phyloP scores from a whole-genome alignment of 2,888 invertebrate species.

The Dascillus cervinus region DNA sequence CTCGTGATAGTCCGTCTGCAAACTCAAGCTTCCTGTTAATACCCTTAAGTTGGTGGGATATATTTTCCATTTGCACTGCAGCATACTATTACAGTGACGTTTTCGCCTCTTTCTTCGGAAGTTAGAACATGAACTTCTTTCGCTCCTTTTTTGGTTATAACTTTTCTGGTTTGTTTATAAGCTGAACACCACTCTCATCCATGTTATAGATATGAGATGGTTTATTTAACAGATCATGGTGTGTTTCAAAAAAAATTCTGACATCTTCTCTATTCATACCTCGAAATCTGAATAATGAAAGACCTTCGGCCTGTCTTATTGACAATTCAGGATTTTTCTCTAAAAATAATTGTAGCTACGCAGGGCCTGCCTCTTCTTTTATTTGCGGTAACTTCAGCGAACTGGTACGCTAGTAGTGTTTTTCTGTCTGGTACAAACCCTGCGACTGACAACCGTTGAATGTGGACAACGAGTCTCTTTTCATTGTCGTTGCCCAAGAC shows the following conservation, averaged over 20 bases:
- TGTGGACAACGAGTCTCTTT: constrained; percentile 3
- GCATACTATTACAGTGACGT: constrained; percentile 8
- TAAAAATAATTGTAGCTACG: constrained; percentile 5
- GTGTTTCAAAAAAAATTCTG: constrained; percentile 8
- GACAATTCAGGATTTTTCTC: constrained; percentile 6
- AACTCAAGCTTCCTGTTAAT: no score
- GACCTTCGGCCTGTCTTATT: constrained; percentile 7
- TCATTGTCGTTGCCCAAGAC: constrained; percentile 6
- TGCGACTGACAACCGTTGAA: constrained; percentile 3
- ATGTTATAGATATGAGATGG: constrained; percentile 10
- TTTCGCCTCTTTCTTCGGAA: constrained; percentile 9
- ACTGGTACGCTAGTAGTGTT: constrained; percentile 7
- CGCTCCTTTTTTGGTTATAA: constrained; percentile 7
- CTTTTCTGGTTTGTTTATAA: constrained; percentile 6
- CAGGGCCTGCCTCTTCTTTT: constrained; percentile 5
- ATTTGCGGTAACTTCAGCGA: constrained; percentile 3
- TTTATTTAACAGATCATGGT: constrained; percentile 2
- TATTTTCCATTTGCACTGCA: constrained; percentile 8
- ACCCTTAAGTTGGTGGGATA: constrained; percentile 6
- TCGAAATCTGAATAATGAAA: constrained; percentile 2
- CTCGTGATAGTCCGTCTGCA: constrained; percentile 11
- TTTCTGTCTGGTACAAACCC: constrained; percentile 7
- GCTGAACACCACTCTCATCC: constrained; percentile 8
- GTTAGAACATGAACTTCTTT: constrained; percentile 9
- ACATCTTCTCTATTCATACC: constrained; percentile 3